Conservation (phyloP, 2,797 vertebrate species). For the Poeciliopsis paucimaculata region DNA sequence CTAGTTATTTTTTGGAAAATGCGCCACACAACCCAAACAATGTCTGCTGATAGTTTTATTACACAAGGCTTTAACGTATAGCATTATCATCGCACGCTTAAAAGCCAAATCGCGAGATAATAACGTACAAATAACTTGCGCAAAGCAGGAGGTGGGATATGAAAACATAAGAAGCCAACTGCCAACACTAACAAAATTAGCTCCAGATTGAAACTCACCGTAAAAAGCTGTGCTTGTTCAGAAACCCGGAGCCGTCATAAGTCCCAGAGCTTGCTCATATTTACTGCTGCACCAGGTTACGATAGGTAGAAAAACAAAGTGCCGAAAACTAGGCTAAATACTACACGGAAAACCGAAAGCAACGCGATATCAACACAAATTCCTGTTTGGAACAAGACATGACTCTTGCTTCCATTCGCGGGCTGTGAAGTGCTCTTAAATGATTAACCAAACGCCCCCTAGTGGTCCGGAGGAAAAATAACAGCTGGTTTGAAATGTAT, state of each 20-base stretch:
- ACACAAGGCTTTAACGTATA: not conserved
- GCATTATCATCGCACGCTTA: not conserved
- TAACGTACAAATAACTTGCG: not conserved
- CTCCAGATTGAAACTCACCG: slow-evolving; percentile 16
- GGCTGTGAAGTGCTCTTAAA: not conserved
- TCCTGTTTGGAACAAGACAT: not conserved
- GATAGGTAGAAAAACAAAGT: accelerated
- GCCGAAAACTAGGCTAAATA: not conserved
- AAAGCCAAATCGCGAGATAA: not conserved
- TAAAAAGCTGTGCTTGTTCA: not conserved
- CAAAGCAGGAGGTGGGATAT: not conserved
- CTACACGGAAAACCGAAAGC: not conserved
- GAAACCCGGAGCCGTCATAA: not conserved
- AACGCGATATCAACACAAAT: not conserved
- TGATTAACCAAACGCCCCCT: not conserved
- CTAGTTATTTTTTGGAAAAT: not conserved
- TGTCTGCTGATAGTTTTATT: not conserved
- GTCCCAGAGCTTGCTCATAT: not conserved
- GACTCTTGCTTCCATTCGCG: not conserved
- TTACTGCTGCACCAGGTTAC: not conserved
- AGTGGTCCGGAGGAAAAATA: slow-evolving; percentile 12
- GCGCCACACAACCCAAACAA: not conserved
- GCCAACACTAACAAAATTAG: not conserved
- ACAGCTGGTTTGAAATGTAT: not conserved
- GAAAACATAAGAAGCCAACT: not conserved